These are phyloP conservation scores for Eufriesea mexicana DNA, from an alignment of 1,140 invertebrate species.

Conservation along the genomic window DNA sequence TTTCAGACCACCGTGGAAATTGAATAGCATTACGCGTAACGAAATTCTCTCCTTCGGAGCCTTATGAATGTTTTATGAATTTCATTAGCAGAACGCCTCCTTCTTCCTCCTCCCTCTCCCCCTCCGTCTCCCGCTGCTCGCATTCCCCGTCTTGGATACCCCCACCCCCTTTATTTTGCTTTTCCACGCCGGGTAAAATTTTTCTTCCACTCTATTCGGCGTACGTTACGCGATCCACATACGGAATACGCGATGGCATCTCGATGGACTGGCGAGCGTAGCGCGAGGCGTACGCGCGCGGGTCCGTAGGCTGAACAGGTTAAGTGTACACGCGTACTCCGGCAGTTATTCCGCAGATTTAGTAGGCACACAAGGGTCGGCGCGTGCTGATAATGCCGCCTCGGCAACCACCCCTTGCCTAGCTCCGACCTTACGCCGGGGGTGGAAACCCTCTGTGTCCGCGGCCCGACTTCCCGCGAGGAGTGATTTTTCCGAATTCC, in stretches of 20 bases:
- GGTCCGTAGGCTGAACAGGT: conserved; percentile 6
- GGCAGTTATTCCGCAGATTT: conserved; percentile 78
- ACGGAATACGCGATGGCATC: background rate
- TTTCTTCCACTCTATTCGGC: background rate
- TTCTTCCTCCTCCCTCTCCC: background rate
- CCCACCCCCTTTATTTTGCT: background rate
- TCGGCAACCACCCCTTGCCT: conserved; percentile 53
- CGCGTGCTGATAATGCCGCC: conserved; percentile 80
- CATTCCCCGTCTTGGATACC: background rate
- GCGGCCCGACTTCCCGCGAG: conserved; percentile 16
- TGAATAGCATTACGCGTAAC: conserved; percentile 44
- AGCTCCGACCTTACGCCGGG: conserved; percentile 39
- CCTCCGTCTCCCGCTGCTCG: background rate
- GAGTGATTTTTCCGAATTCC: conserved; percentile 69
- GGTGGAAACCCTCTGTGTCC: too few species aligned
- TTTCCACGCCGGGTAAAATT: background rate
- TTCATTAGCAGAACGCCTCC: background rate
- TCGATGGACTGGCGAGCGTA: too few species aligned
- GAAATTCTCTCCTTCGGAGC: conserved; percentile 1
- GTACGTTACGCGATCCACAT: background rate
- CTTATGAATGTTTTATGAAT: conserved; percentile 43
- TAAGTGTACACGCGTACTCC: conserved; percentile 49
- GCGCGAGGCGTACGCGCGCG: background rate
- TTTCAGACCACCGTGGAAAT: conserved; percentile 28
- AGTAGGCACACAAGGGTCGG: conserved; percentile 80